A percentile compares a stretch with the other conserved stretches of the same genome.
These are phyloP conservation scores for Epinotia nisella DNA, from an alignment of 2,888 invertebrate genomes.

Conservation along the genomic window DNA sequence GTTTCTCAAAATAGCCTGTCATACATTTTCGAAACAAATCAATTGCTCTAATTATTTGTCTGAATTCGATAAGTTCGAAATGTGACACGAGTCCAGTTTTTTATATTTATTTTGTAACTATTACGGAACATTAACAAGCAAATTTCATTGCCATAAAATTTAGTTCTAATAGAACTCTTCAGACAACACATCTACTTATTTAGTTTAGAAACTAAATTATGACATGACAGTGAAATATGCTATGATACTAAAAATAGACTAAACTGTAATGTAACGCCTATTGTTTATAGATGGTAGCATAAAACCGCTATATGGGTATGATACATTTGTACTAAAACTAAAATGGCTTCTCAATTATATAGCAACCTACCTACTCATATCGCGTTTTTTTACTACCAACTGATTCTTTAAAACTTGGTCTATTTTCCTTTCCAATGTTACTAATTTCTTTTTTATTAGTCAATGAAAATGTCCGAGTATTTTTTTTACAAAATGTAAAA, in stretches of 20 bases:
- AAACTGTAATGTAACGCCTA: neutral
- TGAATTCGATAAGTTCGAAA: neutral
- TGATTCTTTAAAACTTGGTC: constrained; percentile 22
- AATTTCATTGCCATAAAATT: constrained; percentile 26
- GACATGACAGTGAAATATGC: constrained; percentile 21
- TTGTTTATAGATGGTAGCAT: constrained; percentile 13
- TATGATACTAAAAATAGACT: constrained; percentile 32
- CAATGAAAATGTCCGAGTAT: neutral
- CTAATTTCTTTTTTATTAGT: neutral
- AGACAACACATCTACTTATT: constrained; percentile 1
- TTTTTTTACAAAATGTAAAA: too few species aligned
- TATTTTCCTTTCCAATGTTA: constrained; percentile 36
- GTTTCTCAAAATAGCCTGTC: neutral
- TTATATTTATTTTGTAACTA: constrained; percentile 13
- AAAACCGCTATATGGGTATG: constrained; percentile 15
- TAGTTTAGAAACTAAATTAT: neutral
- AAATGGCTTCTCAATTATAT: neutral
- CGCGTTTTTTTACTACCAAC: constrained; percentile 33
- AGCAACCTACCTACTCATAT: constrained; percentile 11
- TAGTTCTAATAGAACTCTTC: constrained; percentile 6
- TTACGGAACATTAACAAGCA: constrained; percentile 19
- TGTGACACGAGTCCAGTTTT: constrained; percentile 20
- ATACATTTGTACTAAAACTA: neutral
- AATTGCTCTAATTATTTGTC: constrained; percentile 3
- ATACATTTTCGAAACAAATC: constrained; percentile 8